These are phyloP conservation scores for Hylaeus volcanicus DNA, from an alignment of 1,140 invertebrate genomes.

Conservation along the genomic window DNA sequence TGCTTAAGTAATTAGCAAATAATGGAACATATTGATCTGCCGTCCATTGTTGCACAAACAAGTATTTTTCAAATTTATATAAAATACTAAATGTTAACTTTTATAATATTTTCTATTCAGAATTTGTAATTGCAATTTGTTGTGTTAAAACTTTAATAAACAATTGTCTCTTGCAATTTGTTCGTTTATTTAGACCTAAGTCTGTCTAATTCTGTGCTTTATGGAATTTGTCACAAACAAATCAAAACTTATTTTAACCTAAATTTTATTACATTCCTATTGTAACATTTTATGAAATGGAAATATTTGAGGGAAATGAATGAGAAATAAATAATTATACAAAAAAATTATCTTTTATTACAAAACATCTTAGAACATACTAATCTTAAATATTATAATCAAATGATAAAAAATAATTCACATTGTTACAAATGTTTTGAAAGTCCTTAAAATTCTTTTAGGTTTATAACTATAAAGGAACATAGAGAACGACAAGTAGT, in stretches of 20 bases:
- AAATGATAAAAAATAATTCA: neutral
- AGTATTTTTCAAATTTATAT: conserved; percentile 7
- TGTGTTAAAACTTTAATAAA: conserved; percentile 20
- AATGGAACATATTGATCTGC: conserved; percentile 10
- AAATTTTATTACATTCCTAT: too few species aligned
- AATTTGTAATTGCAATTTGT: neutral
- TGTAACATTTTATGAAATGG: too few species aligned
- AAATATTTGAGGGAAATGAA: neutral
- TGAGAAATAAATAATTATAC: conserved; percentile 10
- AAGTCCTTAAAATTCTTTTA: neutral
- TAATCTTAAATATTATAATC: neutral
- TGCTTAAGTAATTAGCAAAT: neutral
- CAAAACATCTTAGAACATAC: neutral
- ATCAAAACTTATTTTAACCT: too few species aligned
- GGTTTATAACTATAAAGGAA: neutral
- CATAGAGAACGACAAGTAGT: neutral
- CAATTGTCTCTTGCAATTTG: neutral
- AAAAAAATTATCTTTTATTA: conserved; percentile 15
- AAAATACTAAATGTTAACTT: neutral
- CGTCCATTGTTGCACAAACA: conserved; percentile 33
- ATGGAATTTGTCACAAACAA: neutral
- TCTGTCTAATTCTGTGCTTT: neutral
- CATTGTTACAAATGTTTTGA: neutral
- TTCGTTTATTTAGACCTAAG: neutral
- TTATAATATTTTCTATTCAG: neutral